Conservation (phyloP, 2,888 invertebrate genomes). For the Pinctada fucata region DNA sequence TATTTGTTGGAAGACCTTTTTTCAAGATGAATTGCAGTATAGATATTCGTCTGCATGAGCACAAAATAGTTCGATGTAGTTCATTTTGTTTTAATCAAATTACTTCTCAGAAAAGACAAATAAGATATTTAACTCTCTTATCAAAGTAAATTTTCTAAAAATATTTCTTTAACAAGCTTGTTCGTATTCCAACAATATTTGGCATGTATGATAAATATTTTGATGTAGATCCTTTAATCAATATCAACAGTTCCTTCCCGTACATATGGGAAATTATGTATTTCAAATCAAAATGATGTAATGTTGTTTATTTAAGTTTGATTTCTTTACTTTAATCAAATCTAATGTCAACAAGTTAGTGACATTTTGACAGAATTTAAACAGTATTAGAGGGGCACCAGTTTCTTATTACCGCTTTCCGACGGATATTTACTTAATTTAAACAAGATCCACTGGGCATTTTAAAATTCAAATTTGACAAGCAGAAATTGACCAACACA, state of each 20-base stretch:
- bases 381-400: background rate
- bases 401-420: background rate
- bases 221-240: background rate
- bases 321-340: conserved; percentile 13
- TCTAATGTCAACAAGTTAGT: conserved; percentile 21
- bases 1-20: no score
- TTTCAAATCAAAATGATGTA: conserved; percentile 19
- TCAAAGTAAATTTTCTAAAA: no score
- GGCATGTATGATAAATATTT: conserved; percentile 23
- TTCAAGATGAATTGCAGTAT: no score
- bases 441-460: conserved; percentile 4
- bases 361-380: conserved; percentile 27
- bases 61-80: no score
- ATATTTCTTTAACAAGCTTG: no score
- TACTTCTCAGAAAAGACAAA: no score
- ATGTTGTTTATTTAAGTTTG: conserved; percentile 5
- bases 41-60: no score
- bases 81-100: no score
- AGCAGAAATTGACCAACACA: background rate
- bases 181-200: conserved; percentile 3
- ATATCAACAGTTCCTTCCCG: conserved; percentile 2
- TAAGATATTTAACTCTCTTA: no score
- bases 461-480: conserved; percentile 11
- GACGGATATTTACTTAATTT: conserved; percentile 8
- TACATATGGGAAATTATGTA: conserved; percentile 5